Evolutionary conservation across 2,113 vertebrate species (phyloP), one percentile per base, ranked within the genome.

Genomic region (Thunnus maccoyii): DNA sequence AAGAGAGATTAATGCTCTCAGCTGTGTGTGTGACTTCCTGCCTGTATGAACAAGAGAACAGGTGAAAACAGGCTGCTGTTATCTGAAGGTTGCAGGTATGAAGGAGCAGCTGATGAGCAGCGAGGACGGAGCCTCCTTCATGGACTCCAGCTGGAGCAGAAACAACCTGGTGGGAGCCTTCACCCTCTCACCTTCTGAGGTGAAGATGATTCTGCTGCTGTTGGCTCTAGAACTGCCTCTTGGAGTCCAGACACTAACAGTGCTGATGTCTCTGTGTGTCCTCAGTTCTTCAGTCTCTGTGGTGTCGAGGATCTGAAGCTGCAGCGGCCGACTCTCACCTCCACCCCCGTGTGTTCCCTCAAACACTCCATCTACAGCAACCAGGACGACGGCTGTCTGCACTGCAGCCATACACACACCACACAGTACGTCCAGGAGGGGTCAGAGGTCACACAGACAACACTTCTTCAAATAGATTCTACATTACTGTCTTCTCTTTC

Each of bases 181-280:
- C 90, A 95, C 94, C 2, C 97, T 96, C 92, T 98, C 97, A 63
- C 96, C 97, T 48, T 97, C 97, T 41, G 95, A 97, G 95, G 83
- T 85, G 13, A 55, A 5, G 0, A 46, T 18, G 0, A 2, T 3
- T 15, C 2, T 14, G 4, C 14, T 48, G 12, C 30, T 41, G 7
- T 41, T 2, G 36, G 9, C 9, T 41, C 7, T 41, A 3, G 4
- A 30, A 30, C 27, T 30, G 2, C 27, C 27, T 30, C 3, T 30
- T 4, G 4, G 27, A 30, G 27, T 30, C 27, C 27, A 30, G 4
- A 30, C 27, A 30, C 27, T 30, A 30, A 30, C 27, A 4, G 27
- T 4, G 27, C 27, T 4, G 27, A 4, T 9, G 3, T 67, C 22
- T 36, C 32, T 16, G 62, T 12, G 58, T 54, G 15, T 47, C 2